Conservation (phyloP, 2,888 invertebrate species). For the Glomeris marginata region DNA sequence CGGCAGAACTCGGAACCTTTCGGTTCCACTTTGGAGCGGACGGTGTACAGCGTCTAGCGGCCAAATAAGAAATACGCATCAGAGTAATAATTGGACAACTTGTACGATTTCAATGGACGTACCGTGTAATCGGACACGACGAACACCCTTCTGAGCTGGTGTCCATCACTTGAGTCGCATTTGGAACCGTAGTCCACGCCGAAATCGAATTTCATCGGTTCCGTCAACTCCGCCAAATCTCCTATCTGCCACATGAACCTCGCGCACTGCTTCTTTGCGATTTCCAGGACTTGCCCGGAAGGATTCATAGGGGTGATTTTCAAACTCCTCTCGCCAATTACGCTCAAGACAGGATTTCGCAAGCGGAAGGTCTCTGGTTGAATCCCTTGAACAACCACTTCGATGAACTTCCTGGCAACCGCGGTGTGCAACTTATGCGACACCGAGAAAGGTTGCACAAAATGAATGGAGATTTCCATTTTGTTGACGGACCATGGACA, state of each 20-base stretch:
- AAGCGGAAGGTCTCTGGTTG: constrained; percentile 18
- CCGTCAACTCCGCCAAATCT: constrained; percentile 21
- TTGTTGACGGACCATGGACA: constrained; percentile 65
- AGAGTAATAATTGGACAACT: neutral
- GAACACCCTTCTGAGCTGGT: constrained; percentile 35
- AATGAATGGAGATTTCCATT: constrained; percentile 53
- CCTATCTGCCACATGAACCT: constrained; percentile 71
- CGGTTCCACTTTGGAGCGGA: constrained; percentile 62
- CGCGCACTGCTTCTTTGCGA: constrained; percentile 56
- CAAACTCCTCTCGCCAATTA: constrained; percentile 17
- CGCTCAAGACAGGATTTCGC: constrained; percentile 28
- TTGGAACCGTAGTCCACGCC: constrained; percentile 38
- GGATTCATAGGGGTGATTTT: constrained; percentile 18
- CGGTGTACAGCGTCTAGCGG: constrained; percentile 58
- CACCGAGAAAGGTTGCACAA: constrained; percentile 66
- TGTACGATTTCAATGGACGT: constrained; percentile 19
- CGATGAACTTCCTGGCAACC: constrained; percentile 62
- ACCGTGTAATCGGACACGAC: constrained; percentile 67
- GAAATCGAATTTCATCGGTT: constrained; percentile 45
- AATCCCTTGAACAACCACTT: constrained; percentile 44
- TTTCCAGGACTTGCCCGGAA: constrained; percentile 31
- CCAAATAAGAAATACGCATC: neutral
- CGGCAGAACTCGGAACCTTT: constrained; percentile 72
- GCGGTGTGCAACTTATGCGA: constrained; percentile 70
- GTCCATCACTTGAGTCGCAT: constrained; percentile 15